These are phyloP conservation scores for Alethe castanea DNA, from an alignment of 2,113 vertebrate genomes.

Conservation along the genomic window DNA sequence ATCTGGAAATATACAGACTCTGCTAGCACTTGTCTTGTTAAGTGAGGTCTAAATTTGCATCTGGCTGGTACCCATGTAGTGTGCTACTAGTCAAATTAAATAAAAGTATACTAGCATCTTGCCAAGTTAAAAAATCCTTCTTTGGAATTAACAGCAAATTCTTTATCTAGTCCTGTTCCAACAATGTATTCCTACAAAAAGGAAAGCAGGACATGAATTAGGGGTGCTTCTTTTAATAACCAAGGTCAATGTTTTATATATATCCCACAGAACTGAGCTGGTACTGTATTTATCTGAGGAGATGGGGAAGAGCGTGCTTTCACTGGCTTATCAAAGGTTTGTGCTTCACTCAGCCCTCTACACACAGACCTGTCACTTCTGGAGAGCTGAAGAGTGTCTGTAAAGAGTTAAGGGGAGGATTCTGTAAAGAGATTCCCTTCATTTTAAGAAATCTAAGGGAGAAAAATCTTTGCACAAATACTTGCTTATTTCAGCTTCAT, in stretches of 20 bases:
- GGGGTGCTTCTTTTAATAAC: background rate
- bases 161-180: background rate
- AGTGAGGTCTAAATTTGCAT: background rate
- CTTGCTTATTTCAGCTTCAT: background rate
- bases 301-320: background rate
- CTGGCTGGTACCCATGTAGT: background rate
- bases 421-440: background rate
- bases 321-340: background rate
- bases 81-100: background rate
- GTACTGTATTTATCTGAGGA: background rate
- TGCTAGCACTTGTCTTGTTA: background rate
- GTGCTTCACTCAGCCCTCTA: background rate
- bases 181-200: background rate
- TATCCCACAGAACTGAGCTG: background rate
- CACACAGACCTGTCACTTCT: background rate
- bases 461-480: background rate
- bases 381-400: background rate
- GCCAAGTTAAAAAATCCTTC: background rate
- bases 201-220: background rate
- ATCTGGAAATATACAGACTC: background rate
- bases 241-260: background rate
- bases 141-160: background rate
- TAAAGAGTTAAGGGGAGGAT: background rate
- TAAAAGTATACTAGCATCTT: background rate
- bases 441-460: background rate